phyloP scores from a whole-genome alignment of 2,888 invertebrate species.

The Torymus tubicola region DNA sequence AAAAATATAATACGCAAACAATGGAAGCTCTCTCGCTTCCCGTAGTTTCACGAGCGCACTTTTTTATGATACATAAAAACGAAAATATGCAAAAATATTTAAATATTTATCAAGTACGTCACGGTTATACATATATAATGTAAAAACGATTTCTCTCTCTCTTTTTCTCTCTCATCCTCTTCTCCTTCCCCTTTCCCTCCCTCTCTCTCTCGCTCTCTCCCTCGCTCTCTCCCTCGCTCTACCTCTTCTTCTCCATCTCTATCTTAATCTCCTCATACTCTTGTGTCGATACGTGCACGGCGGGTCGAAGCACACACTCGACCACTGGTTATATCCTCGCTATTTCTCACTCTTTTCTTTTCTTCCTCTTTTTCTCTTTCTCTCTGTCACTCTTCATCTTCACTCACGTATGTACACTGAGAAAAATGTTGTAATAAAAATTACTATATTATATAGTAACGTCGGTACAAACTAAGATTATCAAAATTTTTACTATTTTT shows the following conservation, averaged over 20 bases:
- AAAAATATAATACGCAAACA: slow-evolving; percentile 13
- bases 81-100: slow-evolving; percentile 31
- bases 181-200: not conserved
- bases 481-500: too few species aligned
- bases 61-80: not conserved
- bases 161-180: not conserved
- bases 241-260: too few species aligned
- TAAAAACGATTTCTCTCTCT: not conserved
- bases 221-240: not conserved
- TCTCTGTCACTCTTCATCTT: not conserved
- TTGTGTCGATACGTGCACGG: too few species aligned
- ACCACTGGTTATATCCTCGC: too few species aligned
- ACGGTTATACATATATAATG: not conserved
- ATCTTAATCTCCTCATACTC: too few species aligned
- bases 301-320: too few species aligned
- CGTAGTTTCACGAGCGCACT: not conserved
- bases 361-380: not conserved
- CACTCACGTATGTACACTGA: not conserved
- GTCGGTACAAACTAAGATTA: too few species aligned
- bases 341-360: not conserved
- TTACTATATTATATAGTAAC: too few species aligned
- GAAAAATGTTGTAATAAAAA: too few species aligned
- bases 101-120: slow-evolving; percentile 35
- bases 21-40: not conserved
- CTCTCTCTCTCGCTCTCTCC: not conserved